Conservation (phyloP, 2,888 invertebrate species). For the Mamestra brassicae region DNA sequence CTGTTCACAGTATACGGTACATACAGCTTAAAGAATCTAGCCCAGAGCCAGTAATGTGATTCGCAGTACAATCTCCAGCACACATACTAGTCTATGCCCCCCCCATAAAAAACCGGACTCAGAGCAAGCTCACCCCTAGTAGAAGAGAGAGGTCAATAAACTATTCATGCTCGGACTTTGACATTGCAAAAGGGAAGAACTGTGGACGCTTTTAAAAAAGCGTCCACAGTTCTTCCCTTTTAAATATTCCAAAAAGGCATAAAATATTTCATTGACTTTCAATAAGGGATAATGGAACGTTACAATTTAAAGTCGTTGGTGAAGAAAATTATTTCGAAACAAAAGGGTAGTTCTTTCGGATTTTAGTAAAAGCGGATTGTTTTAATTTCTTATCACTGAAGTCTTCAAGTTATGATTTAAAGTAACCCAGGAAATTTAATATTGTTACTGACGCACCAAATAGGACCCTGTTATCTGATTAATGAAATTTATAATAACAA, state of each 20-base stretch:
- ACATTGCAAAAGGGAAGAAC: constrained; percentile 41
- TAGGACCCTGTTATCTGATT: too few species aligned
- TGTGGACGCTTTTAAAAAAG: constrained; percentile 4
- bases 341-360: too few species aligned
- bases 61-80: constrained; percentile 12
- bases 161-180: constrained; percentile 56
- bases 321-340: background rate
- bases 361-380: background rate
- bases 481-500: too few species aligned
- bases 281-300: background rate
- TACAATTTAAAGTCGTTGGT: background rate
- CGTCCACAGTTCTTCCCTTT: background rate
- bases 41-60: constrained; percentile 21
- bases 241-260: constrained; percentile 14
- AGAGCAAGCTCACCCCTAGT: constrained; percentile 15
- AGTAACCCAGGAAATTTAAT: background rate
- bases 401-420: background rate
- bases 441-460: too few species aligned
- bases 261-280: background rate
- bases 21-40: background rate
- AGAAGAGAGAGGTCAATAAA: constrained; percentile 47
- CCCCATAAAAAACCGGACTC: constrained; percentile 14
- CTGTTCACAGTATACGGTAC: background rate
- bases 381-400: background rate
- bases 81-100: constrained; percentile 12